Conservation (phyloP, 2,797 vertebrate species). For the Neosilurus mollespiculum region DNA sequence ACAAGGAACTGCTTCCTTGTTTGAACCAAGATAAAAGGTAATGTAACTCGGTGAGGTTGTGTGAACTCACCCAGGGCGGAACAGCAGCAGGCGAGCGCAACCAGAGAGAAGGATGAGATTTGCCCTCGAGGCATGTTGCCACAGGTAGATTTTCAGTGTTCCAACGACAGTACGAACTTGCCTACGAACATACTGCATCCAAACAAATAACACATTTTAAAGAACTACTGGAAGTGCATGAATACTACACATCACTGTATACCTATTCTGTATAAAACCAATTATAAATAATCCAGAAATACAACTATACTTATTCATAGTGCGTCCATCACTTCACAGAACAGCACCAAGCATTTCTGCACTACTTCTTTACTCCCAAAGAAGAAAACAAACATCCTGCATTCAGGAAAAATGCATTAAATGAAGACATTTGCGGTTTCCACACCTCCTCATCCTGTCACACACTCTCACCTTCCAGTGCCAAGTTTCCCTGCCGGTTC, state of each 20-base stretch:
- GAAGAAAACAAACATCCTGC: neutral
- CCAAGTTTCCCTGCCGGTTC: slow-evolving; percentile 13
- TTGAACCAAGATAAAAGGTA: neutral
- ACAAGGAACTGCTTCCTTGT: neutral
- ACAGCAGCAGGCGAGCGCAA: slow-evolving; percentile 66
- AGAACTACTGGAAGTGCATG: neutral
- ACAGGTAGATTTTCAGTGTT: slow-evolving; percentile 58
- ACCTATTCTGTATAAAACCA: neutral
- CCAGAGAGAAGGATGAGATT: slow-evolving; percentile 59
- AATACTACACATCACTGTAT: neutral
- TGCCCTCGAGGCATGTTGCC: slow-evolving; percentile 71
- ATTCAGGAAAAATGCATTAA: slow-evolving; percentile 14
- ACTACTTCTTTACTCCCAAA: neutral
- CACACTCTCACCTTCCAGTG: slow-evolving; percentile 39
- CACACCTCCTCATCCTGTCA: neutral
- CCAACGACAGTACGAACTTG: slow-evolving; percentile 29
- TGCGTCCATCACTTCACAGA: neutral
- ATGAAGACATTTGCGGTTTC: slow-evolving; percentile 5
- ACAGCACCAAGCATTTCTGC: slow-evolving; percentile 31
- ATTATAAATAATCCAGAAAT: neutral
- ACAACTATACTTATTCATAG: neutral
- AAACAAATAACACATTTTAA: neutral
- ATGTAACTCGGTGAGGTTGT: slow-evolving; percentile 9
- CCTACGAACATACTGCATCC: neutral
- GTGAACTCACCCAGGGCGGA: slow-evolving; percentile 71